Evolutionary conservation across 2,888 invertebrate species (phyloP).

Genomic region (Ommatoiulus sabulosus): DNA sequence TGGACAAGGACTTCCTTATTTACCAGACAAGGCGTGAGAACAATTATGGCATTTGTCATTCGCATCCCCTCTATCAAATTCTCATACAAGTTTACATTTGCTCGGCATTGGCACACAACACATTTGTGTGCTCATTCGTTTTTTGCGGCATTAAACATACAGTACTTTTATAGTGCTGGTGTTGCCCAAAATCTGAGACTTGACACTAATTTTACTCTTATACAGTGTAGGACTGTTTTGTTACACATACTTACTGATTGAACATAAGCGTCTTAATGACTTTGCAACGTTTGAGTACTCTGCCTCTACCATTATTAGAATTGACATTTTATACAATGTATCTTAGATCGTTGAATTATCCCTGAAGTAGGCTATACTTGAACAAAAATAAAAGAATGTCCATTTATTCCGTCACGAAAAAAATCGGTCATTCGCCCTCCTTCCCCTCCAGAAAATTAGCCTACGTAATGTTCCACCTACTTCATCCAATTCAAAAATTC

Average conservation of each 20-base stretch:
- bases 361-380: not conserved
- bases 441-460: not conserved
- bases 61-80: not conserved
- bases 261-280: not conserved
- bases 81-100: not conserved
- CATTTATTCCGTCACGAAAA: not conserved
- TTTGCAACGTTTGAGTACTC: not conserved
- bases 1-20: not conserved
- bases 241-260: too few relatives aligned
- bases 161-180: too few relatives aligned
- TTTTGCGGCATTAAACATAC: too few relatives aligned
- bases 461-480: not conserved
- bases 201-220: too few relatives aligned
- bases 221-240: too few relatives aligned
- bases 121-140: too few relatives aligned
- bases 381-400: not conserved
- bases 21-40: not conserved
- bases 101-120: not conserved
- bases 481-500: not conserved
- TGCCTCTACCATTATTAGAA: not conserved
- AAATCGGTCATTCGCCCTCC: constrained; percentile 29
- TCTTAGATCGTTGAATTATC: not conserved
- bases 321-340: not conserved
- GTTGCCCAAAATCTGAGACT: too few relatives aligned
- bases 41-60: not conserved